Percentiles rank a stretch among this genome's conserved stretches.
Evolutionary conservation across 2,113 vertebrate species (phyloP).

Genomic region (Lagenorhynchus albirostris): DNA sequence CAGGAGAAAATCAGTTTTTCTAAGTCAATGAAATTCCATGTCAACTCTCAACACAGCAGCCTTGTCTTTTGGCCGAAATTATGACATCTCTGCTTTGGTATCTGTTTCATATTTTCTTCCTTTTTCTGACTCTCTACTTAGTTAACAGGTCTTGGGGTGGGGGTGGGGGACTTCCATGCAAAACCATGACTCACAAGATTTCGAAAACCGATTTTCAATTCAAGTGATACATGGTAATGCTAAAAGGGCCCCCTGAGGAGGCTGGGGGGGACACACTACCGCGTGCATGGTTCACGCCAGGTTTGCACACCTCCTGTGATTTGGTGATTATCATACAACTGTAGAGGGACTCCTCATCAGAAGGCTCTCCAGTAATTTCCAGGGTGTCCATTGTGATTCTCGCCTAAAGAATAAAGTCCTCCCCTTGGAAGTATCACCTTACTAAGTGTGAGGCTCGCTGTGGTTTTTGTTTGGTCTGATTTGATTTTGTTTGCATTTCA

Average conservation of each 20-base stretch:
- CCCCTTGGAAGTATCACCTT: background rate
- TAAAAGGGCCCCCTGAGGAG: background rate
- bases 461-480: background rate
- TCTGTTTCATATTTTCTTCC: slow-evolving; percentile 1
- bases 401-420: background rate
- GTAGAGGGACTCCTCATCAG: background rate
- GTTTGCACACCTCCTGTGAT: too few species aligned
- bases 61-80: background rate
- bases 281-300: rapidly evolving
- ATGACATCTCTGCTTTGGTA: background rate
- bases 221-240: background rate
- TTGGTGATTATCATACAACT: background rate
- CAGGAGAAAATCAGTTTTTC: background rate
- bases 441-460: background rate
- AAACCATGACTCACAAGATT: background rate
- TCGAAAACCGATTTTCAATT: background rate
- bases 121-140: background rate
- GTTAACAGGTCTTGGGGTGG: background rate
- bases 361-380: background rate
- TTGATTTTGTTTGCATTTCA: background rate
- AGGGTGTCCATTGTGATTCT: background rate
- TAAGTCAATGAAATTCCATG: background rate
- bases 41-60: background rate
- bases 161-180: background rate
- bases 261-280: rapidly evolving